Evolutionary conservation across 2,888 invertebrate species (phyloP).

Genomic region (Calliopum simillimum): DNA sequence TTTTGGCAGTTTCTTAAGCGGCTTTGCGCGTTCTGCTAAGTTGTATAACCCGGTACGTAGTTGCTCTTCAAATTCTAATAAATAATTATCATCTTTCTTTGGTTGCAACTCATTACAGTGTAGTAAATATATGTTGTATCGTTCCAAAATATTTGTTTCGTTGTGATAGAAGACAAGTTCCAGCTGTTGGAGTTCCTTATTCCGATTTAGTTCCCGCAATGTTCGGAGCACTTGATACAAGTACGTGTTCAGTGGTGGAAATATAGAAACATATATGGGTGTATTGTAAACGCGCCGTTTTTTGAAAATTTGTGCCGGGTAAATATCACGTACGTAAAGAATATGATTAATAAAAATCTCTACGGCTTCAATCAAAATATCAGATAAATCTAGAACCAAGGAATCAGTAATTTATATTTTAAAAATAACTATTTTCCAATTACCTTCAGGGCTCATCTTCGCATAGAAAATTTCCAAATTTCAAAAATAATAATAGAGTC

Average conservation of each 20-base stretch:
- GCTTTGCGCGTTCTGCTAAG: conserved; percentile 58
- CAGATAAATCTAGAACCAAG: conserved; percentile 32
- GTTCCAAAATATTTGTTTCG: conserved; percentile 48
- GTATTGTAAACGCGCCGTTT: conserved; percentile 62
- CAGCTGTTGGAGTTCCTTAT: conserved; percentile 49
- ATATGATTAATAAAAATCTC: conserved; percentile 63
- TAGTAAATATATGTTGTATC: conserved; percentile 48
- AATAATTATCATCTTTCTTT: conserved; percentile 52
- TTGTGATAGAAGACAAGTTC: conserved; percentile 58
- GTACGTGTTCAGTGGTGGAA: conserved; percentile 61
- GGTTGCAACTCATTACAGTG: conserved; percentile 10
- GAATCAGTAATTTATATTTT: not conserved
- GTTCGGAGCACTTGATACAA: conserved; percentile 55
- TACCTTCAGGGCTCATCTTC: no score
- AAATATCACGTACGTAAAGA: conserved; percentile 60
- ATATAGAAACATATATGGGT: conserved; percentile 59
- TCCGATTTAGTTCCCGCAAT: conserved; percentile 51
- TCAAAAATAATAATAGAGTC: no score
- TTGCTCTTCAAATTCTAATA: conserved; percentile 62
- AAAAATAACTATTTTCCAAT: no score
- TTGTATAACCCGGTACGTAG: conserved; percentile 56
- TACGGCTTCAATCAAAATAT: conserved; percentile 60
- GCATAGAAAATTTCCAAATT: no score
- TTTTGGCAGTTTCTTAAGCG: conserved; percentile 52
- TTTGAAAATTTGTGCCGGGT: conserved; percentile 63